Evolutionary conservation across 2,113 vertebrate species (phyloP), one percentile per base, ranked within the genome.

Genomic region (Nesospiza acunhae): DNA sequence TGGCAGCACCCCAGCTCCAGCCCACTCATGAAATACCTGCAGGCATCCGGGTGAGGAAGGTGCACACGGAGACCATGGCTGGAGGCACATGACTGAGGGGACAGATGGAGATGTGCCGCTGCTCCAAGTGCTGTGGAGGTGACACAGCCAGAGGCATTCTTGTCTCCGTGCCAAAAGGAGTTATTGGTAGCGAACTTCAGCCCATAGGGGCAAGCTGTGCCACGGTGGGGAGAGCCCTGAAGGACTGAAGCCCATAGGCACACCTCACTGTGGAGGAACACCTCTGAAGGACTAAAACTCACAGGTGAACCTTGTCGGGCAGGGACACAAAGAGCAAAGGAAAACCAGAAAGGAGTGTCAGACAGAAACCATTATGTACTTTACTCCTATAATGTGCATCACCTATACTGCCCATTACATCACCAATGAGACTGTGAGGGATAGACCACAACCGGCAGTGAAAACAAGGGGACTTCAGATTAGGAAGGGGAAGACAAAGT

Each of bases 51-150:
- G 37, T 41, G 49, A 72, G 22, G 46, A 56, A 37, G 44, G 49
- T 2, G n/a, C 15, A 58, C 27, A 23, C 0, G 2, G 44, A 84
- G 59, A 76, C 7, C 12, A 39, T 5, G 27, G 52, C 39, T 85
- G 58, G 35, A 72, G 58, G 14, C 0, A 1, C 0, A 0, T 6
- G 47, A 20, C 58, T 49, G 58, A 64, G 58, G 39, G 75, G 15
- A 52, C 39, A 72, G 35, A 41, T 14, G 44, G 37, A 93, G 33
- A 39, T 28, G 73, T 6, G 50, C 49, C 64, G 56, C 63, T 41
- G 56, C 63, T 37, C 37, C 56, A 39, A 56, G 44, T 16, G 33
- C 42, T 55, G 23, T 3, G 15, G 14, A 50, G 30, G 24, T 53
- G 75, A 52, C 11, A 37, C 1, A 3, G 66, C 35, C 42, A 70